Evolutionary conservation across 2,113 vertebrate species (phyloP), one percentile per base, ranked within the genome.

Genomic region (Brienomyrus longianalis): DNA sequence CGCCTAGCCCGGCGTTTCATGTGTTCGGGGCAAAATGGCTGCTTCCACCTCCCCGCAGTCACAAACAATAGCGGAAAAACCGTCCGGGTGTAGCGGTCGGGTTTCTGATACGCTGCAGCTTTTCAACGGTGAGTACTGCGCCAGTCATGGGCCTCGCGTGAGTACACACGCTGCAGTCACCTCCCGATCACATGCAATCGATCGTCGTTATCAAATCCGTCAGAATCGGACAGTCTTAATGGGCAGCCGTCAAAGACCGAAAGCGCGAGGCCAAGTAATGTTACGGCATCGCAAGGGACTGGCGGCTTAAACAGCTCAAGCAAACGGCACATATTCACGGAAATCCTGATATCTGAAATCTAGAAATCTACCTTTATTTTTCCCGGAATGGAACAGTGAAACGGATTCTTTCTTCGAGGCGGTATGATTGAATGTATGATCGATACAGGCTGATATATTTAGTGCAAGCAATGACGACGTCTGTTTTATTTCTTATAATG

Each of bases 21-120:
- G 95, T 95, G 96, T 92, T 89, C 86, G 95, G 95, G 94, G 94
- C 97, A 97, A 97, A 97, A 98, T 98, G 97, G 97, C 97, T 96
- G 97, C 97, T 97, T 96, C 96, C 97, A 96, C 96, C 95, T 95
- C 95, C 95, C 97, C 95, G 96, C 96, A 96, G 94, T 96, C 96
- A 95, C 96, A 96, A 96, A 97, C 97, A 97, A 97, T 97, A 97
- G 95, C 95, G 93, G 94, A 95, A 89, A 92, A 92, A 89, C 91
- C 90, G 94, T 94, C 95, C 92, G 93, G 93, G 92, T 93, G 89
- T 90, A 83, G 94, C 94, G 88, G 91, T 92, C 92, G 92, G 92
- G 94, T 95, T 92, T 93, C 94, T 93, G 94, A 94, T 93, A 93
- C 95, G 92, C 92, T 93, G 94, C 94, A 91, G 94, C 90, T 92